Evolutionary conservation across 2,113 vertebrate genomes (phyloP).

Genomic region (Oenanthe melanoleuca): DNA sequence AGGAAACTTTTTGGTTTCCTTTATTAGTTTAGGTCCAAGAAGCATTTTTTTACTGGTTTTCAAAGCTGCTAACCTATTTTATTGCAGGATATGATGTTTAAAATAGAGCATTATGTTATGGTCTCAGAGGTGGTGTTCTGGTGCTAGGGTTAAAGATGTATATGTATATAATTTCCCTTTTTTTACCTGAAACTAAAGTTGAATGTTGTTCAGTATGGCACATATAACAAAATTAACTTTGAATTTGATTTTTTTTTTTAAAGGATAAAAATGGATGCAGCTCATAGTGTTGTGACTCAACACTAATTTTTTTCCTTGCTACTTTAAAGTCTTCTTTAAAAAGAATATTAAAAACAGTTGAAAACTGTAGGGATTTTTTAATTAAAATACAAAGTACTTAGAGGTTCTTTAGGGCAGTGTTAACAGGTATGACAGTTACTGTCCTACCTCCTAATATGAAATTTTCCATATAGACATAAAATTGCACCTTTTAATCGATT

Average conservation of each 20-base stretch:
- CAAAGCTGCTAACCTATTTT: constrained; percentile 77
- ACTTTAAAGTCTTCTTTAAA: constrained; percentile 49
- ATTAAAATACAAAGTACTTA: constrained; percentile 67
- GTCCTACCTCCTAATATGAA: constrained; percentile 48
- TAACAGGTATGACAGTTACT: constrained; percentile 57
- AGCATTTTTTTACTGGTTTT: constrained; percentile 62
- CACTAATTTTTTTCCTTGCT: constrained; percentile 66
- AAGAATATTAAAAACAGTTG: constrained; percentile 48
- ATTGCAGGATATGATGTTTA: constrained; percentile 68
- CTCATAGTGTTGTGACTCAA: constrained; percentile 69
- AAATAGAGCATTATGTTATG: constrained; percentile 72
- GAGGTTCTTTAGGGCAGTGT: constrained; percentile 61
- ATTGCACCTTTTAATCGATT: constrained; percentile 72
- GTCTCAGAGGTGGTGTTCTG: constrained; percentile 69
- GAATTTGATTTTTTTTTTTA: constrained; percentile 59
- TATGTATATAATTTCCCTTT: constrained; percentile 75
- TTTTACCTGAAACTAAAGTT: constrained; percentile 71
- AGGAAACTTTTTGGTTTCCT: constrained; percentile 56
- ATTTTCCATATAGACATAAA: constrained; percentile 54
- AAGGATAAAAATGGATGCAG: constrained; percentile 68
- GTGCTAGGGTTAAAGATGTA: constrained; percentile 69
- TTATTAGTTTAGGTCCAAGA: constrained; percentile 52
- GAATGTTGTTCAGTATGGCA: constrained; percentile 76
- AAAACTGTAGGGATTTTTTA: constrained; percentile 56
- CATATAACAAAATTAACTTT: constrained; percentile 71